Evolutionary conservation across 2,113 vertebrate genomes (phyloP).

Genomic region (Cinclus cinclus): DNA sequence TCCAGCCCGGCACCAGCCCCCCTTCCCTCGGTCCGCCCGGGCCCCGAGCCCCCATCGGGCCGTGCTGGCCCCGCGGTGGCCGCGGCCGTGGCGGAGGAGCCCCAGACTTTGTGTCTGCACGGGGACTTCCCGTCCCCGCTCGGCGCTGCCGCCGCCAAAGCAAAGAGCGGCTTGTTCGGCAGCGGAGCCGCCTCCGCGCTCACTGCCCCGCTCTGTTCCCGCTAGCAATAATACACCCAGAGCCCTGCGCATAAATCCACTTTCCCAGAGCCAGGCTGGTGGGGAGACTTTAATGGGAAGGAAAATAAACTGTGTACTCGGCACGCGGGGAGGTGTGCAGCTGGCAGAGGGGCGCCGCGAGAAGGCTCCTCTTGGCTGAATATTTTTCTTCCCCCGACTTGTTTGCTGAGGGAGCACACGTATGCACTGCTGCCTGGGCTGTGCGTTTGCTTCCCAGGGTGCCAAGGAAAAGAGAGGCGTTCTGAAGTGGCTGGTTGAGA

Average conservation of each 20-base stretch:
- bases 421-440: neutral
- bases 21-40: neutral
- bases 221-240: slow-evolving; percentile 59
- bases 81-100: neutral
- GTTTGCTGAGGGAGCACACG: slow-evolving; percentile 34
- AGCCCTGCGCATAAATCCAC: slow-evolving; percentile 59
- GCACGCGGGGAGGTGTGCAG: slow-evolving; percentile 31
- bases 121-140: slow-evolving; percentile 77
- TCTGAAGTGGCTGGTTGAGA: neutral
- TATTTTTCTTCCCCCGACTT: fast-evolving
- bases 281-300: slow-evolving; percentile 62
- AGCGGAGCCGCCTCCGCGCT: slow-evolving; percentile 38
- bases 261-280: slow-evolving; percentile 45
- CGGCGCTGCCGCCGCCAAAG: slow-evolving; percentile 59
- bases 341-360: neutral
- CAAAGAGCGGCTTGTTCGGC: slow-evolving; percentile 68
- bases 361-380: neutral
- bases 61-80: neutral
- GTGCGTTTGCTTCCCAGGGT: neutral
- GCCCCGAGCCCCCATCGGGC: neutral
- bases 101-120: slow-evolving; percentile 77
- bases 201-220: slow-evolving; percentile 63
- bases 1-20: fast-evolving
- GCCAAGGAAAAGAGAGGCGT: neutral
- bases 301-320: slow-evolving; percentile 66